Evolutionary conservation across 2,888 invertebrate genomes (phyloP).

Genomic region (Dolomedes plantarius): DNA sequence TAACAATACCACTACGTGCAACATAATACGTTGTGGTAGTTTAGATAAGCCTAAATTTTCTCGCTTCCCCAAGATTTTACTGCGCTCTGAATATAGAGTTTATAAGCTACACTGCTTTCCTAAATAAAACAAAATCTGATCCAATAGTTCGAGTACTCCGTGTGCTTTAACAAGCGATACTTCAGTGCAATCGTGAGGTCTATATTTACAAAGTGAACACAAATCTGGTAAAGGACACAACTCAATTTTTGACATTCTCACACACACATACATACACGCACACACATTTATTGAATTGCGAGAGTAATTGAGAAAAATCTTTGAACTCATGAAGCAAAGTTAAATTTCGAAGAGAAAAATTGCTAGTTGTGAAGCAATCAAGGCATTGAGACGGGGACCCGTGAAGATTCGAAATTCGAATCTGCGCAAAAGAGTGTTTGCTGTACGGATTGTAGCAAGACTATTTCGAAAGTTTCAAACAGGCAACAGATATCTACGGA

Average conservation of each 20-base stretch:
- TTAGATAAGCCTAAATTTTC: no score
- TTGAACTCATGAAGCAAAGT: not conserved
- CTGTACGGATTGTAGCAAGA: no score
- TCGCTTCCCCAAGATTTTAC: conserved; percentile 12
- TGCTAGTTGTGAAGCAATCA: conserved; percentile 16
- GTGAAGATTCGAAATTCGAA: not conserved
- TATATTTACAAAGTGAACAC: conserved; percentile 5
- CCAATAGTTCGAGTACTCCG: not conserved
- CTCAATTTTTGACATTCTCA: not conserved
- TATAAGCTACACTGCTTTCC: not conserved
- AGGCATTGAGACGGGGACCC: not conserved
- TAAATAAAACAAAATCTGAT: not conserved
- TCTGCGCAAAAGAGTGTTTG: no score
- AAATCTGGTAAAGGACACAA: conserved; percentile 17
- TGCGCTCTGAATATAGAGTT: not conserved
- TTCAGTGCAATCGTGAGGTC: not conserved
- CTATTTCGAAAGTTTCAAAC: no score
- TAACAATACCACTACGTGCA: no score
- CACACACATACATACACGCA: not conserved
- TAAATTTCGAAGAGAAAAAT: conserved; percentile 6
- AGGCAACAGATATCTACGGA: no score
- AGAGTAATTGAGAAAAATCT: not conserved
- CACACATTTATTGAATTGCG: not conserved
- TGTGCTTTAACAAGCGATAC: conserved; percentile 4
- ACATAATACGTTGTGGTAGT: no score